Base-by-base conservation (phyloP, 2,888 invertebrate genomes). In the Vannuccia rotundouncinata region DNA sequence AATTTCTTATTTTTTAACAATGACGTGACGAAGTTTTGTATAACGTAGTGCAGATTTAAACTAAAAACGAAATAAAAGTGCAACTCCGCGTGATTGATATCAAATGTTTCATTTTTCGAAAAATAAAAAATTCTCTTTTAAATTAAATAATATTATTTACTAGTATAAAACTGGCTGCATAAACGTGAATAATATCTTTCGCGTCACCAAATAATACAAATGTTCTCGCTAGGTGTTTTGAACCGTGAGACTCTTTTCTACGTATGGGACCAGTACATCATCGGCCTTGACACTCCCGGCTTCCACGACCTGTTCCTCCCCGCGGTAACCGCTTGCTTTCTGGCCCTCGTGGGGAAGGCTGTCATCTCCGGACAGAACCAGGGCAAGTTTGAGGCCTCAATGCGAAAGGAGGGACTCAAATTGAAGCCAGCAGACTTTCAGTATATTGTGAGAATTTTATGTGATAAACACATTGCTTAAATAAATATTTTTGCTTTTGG, bases 241-340 rank as follows among this genome's bases (percentile, higher is more conserved):
- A 84, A 84, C 60, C 84, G 84, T 82, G 85, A 86, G 27, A 85
- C 86, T 1, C 79, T 87, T 59, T 82, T 87, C 81, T 88, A 84
- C 82, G 84, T 87, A 1, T 88, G 88, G 88, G 88, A 88, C 82
- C 87, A 88, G 84, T 88, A 87, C 74, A 83, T 87, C 74, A 85
- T 88, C 29, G 86, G 86, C 0, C 81, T 85, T 29, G 87, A 87
- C 79, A 84, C 84, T 0, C 86, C 87, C 28, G 86, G 85, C 0
- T 87, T 86, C 81, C 84, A 84, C 76, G 84, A 85, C n/a, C 86
- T 86, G 79, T 85, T 85, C 82, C 83, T 88, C 78, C 84, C 87
- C 25, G 84, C 85, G 60, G 84, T 85, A 31, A 85, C 84, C 25
- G 86, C 86, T 1, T 84, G 85, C 17, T 83, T 85, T 29, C 83